Conservation (phyloP, 2,797 vertebrate genomes). For the Eospalax fontanierii region DNA sequence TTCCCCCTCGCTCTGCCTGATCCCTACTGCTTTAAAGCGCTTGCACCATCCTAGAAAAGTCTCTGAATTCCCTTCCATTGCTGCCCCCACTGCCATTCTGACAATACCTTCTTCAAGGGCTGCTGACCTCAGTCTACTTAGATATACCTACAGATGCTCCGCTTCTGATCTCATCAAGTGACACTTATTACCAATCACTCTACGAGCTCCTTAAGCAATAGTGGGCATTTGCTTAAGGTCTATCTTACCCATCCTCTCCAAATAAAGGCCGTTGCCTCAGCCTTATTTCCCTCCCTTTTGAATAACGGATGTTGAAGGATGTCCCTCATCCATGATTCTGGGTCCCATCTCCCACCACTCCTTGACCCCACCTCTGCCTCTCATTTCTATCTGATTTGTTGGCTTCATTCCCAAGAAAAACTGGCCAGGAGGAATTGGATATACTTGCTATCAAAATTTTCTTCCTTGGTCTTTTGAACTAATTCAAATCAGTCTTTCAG, state of each 20-base stretch:
- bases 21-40: neutral
- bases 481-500: neutral
- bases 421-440: neutral
- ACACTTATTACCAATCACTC: neutral
- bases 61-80: neutral
- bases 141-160: neutral
- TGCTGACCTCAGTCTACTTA: neutral
- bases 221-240: neutral
- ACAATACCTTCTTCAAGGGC: neutral
- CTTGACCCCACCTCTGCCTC: neutral
- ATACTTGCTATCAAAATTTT: neutral
- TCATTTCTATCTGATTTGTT: neutral
- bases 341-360: neutral
- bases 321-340: neutral
- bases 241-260: neutral
- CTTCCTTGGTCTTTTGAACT: neutral
- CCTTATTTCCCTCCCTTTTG: neutral
- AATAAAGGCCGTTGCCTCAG: neutral
- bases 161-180: neutral
- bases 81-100: neutral
- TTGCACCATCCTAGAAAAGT: neutral
- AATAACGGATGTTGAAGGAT: neutral
- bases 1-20: neutral
- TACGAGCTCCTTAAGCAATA: neutral
- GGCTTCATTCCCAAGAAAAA: conserved; percentile 5